Conservation (phyloP, 23 tunicate genomes). For the Aplidium turbinatum region DNA sequence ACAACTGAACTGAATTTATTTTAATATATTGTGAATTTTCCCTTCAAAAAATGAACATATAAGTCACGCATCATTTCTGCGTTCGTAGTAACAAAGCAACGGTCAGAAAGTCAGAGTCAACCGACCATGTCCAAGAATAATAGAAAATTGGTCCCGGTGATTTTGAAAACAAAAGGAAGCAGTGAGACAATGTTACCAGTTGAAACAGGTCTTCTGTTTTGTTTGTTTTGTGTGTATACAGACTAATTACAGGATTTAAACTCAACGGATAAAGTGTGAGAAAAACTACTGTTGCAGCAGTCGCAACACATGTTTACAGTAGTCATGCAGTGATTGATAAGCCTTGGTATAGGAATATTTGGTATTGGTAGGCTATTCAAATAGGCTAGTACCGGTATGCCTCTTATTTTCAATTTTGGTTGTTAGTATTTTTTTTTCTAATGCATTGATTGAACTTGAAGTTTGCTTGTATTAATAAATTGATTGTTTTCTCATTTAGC, state of each 20-base stretch:
- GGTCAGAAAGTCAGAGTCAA: constrained; percentile 11
- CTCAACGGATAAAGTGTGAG: constrained; percentile 30
- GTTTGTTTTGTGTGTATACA: constrained; percentile 33
- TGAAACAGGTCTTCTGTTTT: constrained; percentile 37
- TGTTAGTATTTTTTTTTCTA: no score
- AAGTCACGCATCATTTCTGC: constrained; percentile 20
- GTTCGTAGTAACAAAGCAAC: constrained; percentile 32
- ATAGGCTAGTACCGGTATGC: no score
- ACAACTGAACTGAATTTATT: no score
- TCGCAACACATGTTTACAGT: no score
- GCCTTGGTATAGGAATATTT: no score
- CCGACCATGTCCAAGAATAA: constrained; percentile 44
- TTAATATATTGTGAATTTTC: not conserved
- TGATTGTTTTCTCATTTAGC: no score
- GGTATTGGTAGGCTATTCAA: no score
- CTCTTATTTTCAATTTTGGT: no score
- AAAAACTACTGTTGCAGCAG: no score
- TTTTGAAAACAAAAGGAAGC: constrained; percentile 18
- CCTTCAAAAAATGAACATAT: not conserved
- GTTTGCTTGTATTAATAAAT: no score
- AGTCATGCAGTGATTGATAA: no score
- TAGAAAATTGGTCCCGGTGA: constrained; percentile 41
- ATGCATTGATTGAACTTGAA: no score
- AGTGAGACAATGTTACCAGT: constrained; percentile 49
- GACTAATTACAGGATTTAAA: constrained; percentile 23